phyloP scores from a whole-genome alignment of 1,140 invertebrate species.

The Goniozus legneri region DNA sequence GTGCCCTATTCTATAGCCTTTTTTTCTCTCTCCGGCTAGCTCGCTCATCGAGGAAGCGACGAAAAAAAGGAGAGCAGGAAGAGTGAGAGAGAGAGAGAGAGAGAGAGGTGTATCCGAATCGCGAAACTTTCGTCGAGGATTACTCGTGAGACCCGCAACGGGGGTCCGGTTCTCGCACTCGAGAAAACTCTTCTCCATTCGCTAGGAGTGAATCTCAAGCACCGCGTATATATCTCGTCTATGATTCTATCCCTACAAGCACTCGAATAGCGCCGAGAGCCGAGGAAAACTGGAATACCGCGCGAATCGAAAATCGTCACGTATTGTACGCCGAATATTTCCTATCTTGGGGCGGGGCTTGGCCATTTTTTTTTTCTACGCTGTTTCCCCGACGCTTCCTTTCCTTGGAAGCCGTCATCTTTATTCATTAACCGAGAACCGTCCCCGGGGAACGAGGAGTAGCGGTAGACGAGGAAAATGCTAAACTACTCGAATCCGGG shows the following conservation, averaged over 20 bases:
- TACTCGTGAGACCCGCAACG: no score
- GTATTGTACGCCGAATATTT: constrained; percentile 19
- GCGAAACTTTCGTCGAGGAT: background rate
- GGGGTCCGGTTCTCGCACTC: no score
- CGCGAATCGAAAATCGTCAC: constrained; percentile 6
- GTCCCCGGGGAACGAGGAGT: constrained; percentile 1
- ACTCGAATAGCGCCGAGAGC: no score
- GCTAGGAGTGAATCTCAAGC: no score
- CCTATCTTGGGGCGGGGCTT: background rate
- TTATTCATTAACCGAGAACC: constrained; percentile 21
- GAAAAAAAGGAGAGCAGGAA: background rate
- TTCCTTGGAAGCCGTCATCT: constrained; percentile 15
- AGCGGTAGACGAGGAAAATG: constrained; percentile 10
- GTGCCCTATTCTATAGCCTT: no score
- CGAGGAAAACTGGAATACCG: constrained; percentile 16
- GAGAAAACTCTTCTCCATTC: no score
- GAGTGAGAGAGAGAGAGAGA: background rate
- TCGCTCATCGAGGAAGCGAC: no score
- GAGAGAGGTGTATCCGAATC: background rate
- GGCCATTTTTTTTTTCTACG: constrained; percentile 2
- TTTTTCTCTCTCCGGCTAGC: no score
- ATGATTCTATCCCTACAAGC: no score
- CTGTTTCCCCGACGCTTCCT: background rate
- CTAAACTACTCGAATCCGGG: constrained; percentile 13
- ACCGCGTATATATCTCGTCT: no score